A percentile compares a stretch with the other conserved stretches of the same genome.
Evolutionary conservation across 2,888 invertebrate genomes (phyloP).

Genomic region (Mythimna vitellina): DNA sequence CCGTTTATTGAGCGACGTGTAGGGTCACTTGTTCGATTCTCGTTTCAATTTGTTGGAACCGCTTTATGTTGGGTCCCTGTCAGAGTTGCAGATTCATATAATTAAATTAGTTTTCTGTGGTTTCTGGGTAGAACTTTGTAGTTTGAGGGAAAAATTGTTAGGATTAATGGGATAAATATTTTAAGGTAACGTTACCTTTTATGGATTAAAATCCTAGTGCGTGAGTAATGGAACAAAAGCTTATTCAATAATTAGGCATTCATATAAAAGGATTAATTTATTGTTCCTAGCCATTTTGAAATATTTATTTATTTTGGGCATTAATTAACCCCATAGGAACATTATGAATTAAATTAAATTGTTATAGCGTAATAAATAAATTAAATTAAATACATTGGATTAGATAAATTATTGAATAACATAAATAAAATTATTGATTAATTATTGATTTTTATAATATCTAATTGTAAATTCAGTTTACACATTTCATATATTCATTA

Average conservation of each 20-base stretch:
- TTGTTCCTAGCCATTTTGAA: no score
- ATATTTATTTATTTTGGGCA: no score
- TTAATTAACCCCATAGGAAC: no score
- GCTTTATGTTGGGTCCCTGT: slow-evolving; percentile 72
- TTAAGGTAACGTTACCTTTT: slow-evolving; percentile 3
- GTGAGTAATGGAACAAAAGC: not conserved
- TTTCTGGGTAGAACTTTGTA: slow-evolving; percentile 28
- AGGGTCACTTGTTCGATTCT: slow-evolving; percentile 70
- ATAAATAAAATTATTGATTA: no score
- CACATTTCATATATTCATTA: no score
- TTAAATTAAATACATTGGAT: no score
- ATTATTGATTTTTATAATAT: no score
- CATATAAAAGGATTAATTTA: not conserved
- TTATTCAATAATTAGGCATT: not conserved
- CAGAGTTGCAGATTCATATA: slow-evolving; percentile 69
- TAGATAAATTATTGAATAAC: no score
- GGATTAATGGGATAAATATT: slow-evolving; percentile 24
- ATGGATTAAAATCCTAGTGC: not conserved
- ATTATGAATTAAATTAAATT: no score
- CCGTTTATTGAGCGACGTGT: slow-evolving; percentile 69
- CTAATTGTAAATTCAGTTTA: no score
- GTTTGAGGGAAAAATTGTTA: slow-evolving; percentile 29
- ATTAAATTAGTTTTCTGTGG: slow-evolving; percentile 75
- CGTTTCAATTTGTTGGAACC: slow-evolving; percentile 79
- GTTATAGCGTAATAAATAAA: no score